Evolutionary conservation across 1,140 invertebrate genomes (phyloP).

Genomic region (Homarus americanus): DNA sequence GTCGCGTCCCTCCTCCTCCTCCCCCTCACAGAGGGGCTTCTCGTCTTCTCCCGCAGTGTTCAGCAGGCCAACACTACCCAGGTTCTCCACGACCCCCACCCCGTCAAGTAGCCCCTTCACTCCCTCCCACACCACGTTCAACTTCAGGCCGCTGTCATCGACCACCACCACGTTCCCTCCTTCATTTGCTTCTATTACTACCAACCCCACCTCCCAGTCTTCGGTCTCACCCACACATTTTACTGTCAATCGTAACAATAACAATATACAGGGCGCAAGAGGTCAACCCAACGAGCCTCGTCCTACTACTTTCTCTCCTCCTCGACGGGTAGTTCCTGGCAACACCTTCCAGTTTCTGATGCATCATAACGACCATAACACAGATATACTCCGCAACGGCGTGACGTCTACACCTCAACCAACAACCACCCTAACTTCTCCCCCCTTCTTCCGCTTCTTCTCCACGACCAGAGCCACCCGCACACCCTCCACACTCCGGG

Average conservation of each 20-base stretch:
- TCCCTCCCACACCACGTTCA: neutral
- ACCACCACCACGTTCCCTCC: neutral
- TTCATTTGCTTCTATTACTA: neutral
- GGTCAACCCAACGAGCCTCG: neutral
- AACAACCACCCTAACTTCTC: neutral
- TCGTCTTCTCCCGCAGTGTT: neutral
- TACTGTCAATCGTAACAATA: neutral
- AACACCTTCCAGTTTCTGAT: constrained; percentile 5
- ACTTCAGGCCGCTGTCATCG: neutral
- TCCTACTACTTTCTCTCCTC: neutral
- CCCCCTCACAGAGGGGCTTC: neutral
- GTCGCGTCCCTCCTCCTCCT: neutral
- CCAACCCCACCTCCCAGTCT: neutral
- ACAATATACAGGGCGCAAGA: neutral
- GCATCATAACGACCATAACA: neutral
- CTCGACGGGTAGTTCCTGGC: neutral
- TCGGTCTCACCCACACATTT: neutral
- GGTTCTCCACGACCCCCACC: constrained; percentile 14
- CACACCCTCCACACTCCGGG: neutral
- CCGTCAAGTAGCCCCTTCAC: constrained; percentile 1
- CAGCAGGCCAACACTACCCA: neutral
- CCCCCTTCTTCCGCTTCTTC: constrained; percentile 46
- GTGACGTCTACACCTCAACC: neutral
- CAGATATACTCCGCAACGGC: neutral
- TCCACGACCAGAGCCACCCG: neutral